A percentile compares a stretch with the other conserved stretches of the same genome.
phyloP scores from a whole-genome alignment of 2,113 vertebrate species.

The Burhinus bistriatus region DNA sequence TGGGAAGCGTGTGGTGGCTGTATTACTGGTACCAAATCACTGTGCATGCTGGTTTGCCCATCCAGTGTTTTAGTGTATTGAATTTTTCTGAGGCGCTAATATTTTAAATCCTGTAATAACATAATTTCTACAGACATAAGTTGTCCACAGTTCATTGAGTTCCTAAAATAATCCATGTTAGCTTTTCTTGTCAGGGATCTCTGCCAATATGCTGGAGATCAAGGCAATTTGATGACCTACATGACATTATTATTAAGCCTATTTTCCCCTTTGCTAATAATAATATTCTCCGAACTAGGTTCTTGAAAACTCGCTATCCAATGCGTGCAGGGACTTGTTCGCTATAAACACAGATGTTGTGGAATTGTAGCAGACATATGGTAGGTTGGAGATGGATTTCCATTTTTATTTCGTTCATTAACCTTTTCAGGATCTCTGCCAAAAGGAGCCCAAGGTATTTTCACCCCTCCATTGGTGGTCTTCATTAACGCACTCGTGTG shows the following conservation, averaged over 20 bases:
- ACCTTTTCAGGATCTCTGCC: background rate
- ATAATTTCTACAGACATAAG: background rate
- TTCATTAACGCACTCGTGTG: background rate
- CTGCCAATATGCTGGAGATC: background rate
- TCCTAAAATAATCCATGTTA: background rate
- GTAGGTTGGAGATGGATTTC: background rate
- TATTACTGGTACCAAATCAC: accelerated
- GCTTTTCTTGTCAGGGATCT: background rate
- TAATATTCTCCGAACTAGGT: background rate
- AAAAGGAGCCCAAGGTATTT: background rate
- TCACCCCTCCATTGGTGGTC: background rate
- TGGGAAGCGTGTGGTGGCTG: background rate
- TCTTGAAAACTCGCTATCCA: background rate
- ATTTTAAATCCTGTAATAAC: background rate
- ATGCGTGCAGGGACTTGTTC: background rate
- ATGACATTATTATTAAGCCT: background rate
- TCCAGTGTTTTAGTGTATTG: background rate
- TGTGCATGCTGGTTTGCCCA: background rate
- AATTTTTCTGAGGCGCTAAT: background rate
- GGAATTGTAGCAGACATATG: background rate
- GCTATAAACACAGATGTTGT: background rate
- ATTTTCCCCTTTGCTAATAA: background rate
- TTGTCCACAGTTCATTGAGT: background rate
- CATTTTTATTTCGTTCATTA: background rate
- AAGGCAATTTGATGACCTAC: background rate